These are phyloP conservation scores for Chironomus striatipennis DNA, from an alignment of 1,140 invertebrate species.

Conservation along the genomic window DNA sequence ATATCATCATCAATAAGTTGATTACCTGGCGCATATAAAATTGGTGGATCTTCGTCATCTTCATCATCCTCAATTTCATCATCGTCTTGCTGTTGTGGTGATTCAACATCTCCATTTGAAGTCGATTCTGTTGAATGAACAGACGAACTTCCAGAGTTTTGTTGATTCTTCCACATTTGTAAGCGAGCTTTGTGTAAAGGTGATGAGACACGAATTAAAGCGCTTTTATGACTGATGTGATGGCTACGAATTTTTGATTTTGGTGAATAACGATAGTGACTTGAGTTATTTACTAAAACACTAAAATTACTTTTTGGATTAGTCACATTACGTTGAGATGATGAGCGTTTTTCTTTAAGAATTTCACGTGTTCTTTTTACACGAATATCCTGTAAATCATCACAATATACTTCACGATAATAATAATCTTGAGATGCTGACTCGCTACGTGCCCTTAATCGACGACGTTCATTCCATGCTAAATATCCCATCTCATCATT, in stretches of 20 bases:
- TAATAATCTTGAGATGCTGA: slow-evolving; percentile 16
- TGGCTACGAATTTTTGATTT: slow-evolving; percentile 15
- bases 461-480: background rate
- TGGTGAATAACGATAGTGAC: background rate
- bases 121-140: background rate
- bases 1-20: slow-evolving; percentile 5
- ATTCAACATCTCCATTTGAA: background rate
- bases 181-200: background rate
- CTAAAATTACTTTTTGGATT: slow-evolving; percentile 6
- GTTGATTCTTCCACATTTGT: background rate
- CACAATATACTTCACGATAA: background rate
- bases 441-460: background rate
- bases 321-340: slow-evolving; percentile 16
- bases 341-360: background rate
- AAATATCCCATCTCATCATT: background rate
- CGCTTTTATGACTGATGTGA: background rate
- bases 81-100: background rate
- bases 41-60: slow-evolving; percentile 14
- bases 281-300: background rate
- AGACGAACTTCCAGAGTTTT: background rate
- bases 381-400: background rate
- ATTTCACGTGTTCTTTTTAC: background rate
- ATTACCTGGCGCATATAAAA: background rate
- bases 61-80: background rate
- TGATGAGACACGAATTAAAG: background rate